These are phyloP conservation scores for Tetrapedia diversipes DNA, from an alignment of 2,888 invertebrate species.

Conservation along the genomic window DNA sequence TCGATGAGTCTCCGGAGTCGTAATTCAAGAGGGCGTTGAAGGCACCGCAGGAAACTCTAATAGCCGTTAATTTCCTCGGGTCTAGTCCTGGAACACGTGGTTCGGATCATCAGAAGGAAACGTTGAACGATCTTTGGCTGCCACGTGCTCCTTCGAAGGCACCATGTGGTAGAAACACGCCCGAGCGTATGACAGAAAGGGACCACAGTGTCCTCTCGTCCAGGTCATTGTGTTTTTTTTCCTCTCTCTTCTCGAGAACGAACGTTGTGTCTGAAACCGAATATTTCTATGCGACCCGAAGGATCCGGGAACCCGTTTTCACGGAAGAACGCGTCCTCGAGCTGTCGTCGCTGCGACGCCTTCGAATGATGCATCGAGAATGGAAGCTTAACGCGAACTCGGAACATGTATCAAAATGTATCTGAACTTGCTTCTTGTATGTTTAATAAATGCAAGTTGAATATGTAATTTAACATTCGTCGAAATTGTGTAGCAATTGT, in stretches of 20 bases:
- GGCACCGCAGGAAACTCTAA: slow-evolving; percentile 73
- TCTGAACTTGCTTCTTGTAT: too few relatives aligned
- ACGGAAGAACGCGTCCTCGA: not conserved
- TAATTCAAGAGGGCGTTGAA: slow-evolving; percentile 47
- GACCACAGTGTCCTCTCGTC: too few relatives aligned
- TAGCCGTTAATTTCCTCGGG: slow-evolving; percentile 70
- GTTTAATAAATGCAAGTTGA: too few relatives aligned
- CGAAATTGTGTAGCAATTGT: too few relatives aligned
- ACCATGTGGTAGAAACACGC: slow-evolving; percentile 58
- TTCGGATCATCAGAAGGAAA: slow-evolving; percentile 59
- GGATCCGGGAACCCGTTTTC: not conserved
- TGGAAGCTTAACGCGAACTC: too few relatives aligned
- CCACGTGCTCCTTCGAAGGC: slow-evolving; percentile 66
- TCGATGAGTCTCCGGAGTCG: slow-evolving; percentile 24
- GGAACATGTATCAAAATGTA: too few relatives aligned
- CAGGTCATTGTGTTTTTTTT: slow-evolving; percentile 19
- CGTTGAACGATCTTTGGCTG: slow-evolving; percentile 52
- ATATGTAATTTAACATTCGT: too few relatives aligned
- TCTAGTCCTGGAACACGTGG: slow-evolving; percentile 66
- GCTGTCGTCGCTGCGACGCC: slow-evolving; percentile 3
- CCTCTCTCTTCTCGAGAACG: slow-evolving; percentile 21
- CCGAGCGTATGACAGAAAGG: slow-evolving; percentile 41
- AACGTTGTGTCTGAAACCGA: slow-evolving; percentile 36
- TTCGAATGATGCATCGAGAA: not conserved
- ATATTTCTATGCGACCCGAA: slow-evolving; percentile 4